A percentile compares a stretch with the other conserved stretches of the same genome.
These are phyloP conservation scores for Chamaetylas fuelleborni DNA, from an alignment of 2,113 vertebrate genomes.

Conservation along the genomic window DNA sequence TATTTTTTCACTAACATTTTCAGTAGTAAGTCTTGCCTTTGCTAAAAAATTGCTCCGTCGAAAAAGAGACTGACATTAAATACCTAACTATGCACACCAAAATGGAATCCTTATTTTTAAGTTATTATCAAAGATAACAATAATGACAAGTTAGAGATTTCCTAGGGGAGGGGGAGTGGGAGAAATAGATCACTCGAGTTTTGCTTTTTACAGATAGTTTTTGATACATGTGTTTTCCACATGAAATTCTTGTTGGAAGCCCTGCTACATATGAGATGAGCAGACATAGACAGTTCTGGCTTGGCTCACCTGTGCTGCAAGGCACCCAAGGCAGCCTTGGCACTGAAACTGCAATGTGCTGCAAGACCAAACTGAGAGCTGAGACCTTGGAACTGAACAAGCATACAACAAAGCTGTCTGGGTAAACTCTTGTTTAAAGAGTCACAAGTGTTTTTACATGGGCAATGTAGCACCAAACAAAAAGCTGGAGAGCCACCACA, in stretches of 20 bases:
- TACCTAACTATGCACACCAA: neutral
- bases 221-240: neutral
- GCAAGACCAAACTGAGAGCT: neutral
- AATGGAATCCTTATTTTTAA: neutral
- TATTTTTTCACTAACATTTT: neutral
- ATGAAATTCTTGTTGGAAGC: neutral
- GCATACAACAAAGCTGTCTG: neutral
- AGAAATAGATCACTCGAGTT: neutral
- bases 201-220: neutral
- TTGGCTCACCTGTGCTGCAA: neutral
- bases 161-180: accelerated
- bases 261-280: neutral
- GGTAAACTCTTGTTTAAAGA: neutral
- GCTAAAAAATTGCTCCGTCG: neutral
- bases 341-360: neutral
- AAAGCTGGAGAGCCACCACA: neutral
- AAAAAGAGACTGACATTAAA: neutral
- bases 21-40: neutral
- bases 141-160: neutral
- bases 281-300: neutral
- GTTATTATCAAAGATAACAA: neutral
- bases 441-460: neutral
- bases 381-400: neutral
- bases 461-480: neutral
- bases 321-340: neutral